Evolutionary conservation across 2,797 vertebrate genomes (phyloP).

Genomic region (Rallus crepitans): DNA sequence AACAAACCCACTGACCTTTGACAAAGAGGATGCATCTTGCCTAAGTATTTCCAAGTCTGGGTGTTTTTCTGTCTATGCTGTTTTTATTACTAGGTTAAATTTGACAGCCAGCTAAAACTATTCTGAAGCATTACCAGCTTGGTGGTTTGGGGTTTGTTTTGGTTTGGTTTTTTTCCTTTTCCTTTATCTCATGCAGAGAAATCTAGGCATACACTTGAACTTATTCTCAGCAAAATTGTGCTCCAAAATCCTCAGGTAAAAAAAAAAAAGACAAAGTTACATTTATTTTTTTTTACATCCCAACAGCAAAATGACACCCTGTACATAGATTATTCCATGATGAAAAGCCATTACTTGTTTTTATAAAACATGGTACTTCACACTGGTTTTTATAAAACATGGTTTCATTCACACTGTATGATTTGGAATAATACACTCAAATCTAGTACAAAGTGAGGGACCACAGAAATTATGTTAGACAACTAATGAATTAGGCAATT

Average conservation of each 20-base stretch:
- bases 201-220: neutral
- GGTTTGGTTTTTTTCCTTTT: neutral
- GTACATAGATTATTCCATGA: neutral
- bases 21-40: neutral
- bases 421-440: neutral
- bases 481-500: constrained; percentile 12
- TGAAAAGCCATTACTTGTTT: neutral
- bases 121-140: neutral
- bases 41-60: neutral
- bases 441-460: neutral
- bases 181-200: neutral
- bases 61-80: neutral
- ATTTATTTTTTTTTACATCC: neutral
- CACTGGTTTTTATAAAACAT: neutral
- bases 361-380: neutral
- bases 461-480: neutral
- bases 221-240: neutral
- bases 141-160: neutral
- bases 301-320: neutral
- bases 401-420: neutral
- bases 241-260: neutral
- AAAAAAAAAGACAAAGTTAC: neutral
- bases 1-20: constrained; percentile 10
- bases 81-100: constrained; percentile 44
- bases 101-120: neutral